Base-by-base conservation (phyloP, 2,797 vertebrate genomes). In the Sebastes itinus region DNA sequence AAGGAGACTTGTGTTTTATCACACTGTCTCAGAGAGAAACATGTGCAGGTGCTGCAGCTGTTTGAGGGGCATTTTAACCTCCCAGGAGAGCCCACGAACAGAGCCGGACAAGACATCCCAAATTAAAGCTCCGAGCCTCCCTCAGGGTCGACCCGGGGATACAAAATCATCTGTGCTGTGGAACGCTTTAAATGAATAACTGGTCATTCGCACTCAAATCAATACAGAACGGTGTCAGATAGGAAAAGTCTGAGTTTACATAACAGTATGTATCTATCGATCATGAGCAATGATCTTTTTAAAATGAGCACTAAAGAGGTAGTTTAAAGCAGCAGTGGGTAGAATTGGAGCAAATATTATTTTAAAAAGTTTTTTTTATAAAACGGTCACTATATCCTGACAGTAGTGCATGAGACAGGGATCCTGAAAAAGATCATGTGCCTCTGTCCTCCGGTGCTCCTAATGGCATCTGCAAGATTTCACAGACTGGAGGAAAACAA, bases 31-130 rank as follows among this genome's bases (percentile, higher is more conserved):
- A 22, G 69, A 77, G 77, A 90, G 91, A 92, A 93, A 93, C 87
- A 85, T 81, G 84, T 91, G 84, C 90, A 90, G 85, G 85, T 88
- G 77, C 81, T 80, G 89, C 85, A 82, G 88, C 75, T 89, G 82
- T 86, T 73, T 84, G 79, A 90, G 73, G 77, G 77, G 68, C 82
- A 77, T 82, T 83, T 88, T 76, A 85, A 91, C 81, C 75, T 89
- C 89, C 77, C 79, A 80, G 78, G 80, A 69, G 87, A 91, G 65
- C 28, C 73, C 25, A 12, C 68, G 66, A 42, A 80, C 63, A 35
- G 81, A 16, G 63, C 33, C 30, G 72, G 69, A 84, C 69, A 68
- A 72, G 59, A 75, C 83, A 85, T 82, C 81, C 60, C 42, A 59
- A 73, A 82, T 71, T 32, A 75, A 84, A 82, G 28, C 56, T 35